Base-by-base conservation (phyloP, 2,888 invertebrate genomes). In the Chouioia cunea region DNA sequence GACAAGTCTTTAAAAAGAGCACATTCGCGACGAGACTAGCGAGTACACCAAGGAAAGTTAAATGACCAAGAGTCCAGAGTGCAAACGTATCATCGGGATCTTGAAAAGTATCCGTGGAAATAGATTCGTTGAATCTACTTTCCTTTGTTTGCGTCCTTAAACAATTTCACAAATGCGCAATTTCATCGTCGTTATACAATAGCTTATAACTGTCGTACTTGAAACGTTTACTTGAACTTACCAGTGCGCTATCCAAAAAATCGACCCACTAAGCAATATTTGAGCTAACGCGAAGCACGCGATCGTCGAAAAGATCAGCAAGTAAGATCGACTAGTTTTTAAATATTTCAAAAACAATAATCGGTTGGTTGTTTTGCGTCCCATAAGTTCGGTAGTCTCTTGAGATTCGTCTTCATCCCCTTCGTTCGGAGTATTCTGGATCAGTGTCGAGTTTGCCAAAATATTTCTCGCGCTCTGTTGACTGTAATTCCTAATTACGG, bases 181-280 rank as follows among this genome's bases (percentile, higher is more conserved):
- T n/a, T n/a, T n/a, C n/a, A n/a, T n/a, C n/a, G n/a, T n/a, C n/a
- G n/a, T n/a, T n/a, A n/a, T n/a, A n/a, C n/a, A n/a, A n/a, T n/a
- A n/a, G n/a, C n/a, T n/a, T n/a, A n/a, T n/a, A n/a, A n/a, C n/a
- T n/a, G n/a, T n/a, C n/a, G n/a, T n/a, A n/a, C n/a, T n/a, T n/a
- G n/a, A n/a, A n/a, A n/a, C n/a, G n/a, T n/a, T n/a, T 44, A 23
- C 44, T 53, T 60, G 46, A 50, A 79, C 85, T 86, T 85, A 93
- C 95, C 94, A 95, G 78, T 89, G 84, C 1, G 91, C 91, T 0
- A 94, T 88, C 92, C 93, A 94, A 80, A 92, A 90, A 83, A 94
- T 94, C 59, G 90, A 88, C 60, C 90, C 88, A 50, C 93, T 92
- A 65, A 91, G 91, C 69, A 91, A 85, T 18, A 89, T 81, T 85